Percentiles rank a stretch among this genome's conserved stretches.
These are phyloP conservation scores for Phyllostomus discolor DNA, from an alignment of 2,113 vertebrate genomes.

Conservation along the genomic window DNA sequence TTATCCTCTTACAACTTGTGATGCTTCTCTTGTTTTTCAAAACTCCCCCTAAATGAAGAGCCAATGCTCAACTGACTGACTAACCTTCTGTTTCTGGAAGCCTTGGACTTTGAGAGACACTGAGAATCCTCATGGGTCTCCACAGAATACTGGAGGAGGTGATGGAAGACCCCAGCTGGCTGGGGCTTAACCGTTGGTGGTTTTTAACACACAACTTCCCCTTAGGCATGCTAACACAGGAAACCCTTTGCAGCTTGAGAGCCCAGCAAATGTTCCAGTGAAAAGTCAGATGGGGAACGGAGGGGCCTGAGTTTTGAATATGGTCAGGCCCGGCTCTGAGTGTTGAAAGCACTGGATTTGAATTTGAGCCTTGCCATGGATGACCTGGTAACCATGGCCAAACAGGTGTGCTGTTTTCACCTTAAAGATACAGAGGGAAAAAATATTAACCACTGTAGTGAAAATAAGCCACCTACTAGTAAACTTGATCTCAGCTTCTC, in stretches of 20 bases:
- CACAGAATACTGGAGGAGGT: neutral
- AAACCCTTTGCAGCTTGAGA: conserved; percentile 43
- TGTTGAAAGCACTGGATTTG: neutral
- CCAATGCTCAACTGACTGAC: neutral
- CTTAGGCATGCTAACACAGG: conserved; percentile 20
- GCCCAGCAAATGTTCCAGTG: conserved; percentile 38
- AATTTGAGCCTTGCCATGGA: neutral
- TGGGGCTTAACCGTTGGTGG: conserved; percentile 46
- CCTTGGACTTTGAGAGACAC: neutral
- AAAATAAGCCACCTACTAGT: neutral
- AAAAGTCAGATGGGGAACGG: conserved; percentile 26
- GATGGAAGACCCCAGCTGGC: conserved; percentile 41
- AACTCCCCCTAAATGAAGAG: neutral
- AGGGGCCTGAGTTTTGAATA: neutral
- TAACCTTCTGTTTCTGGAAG: conserved; percentile 33
- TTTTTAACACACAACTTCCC: conserved; percentile 56
- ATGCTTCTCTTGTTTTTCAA: neutral
- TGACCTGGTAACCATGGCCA: neutral
- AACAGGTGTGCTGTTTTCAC: neutral
- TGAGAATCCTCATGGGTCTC: conserved; percentile 9
- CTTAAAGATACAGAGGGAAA: neutral
- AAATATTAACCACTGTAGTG: neutral
- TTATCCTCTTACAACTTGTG: neutral
- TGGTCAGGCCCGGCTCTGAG: neutral
- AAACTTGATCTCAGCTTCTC: conserved; percentile 14